Evolutionary conservation across 2,888 invertebrate genomes (phyloP).

Genomic region (Muschampia plurimacula): DNA sequence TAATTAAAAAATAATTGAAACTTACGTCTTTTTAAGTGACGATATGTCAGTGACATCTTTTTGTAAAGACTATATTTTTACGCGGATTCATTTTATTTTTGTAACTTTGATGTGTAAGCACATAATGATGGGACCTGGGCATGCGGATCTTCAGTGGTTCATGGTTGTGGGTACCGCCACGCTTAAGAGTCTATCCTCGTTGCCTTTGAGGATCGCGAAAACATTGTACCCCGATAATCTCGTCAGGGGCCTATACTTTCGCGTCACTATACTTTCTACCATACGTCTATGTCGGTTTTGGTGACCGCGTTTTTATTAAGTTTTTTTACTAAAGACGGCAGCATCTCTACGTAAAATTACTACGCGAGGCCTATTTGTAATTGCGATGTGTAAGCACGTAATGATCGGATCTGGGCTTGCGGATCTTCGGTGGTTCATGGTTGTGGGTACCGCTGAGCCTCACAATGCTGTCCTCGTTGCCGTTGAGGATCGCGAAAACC

Average conservation of each 20-base stretch:
- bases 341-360: too few relatives aligned
- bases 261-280: slow-evolving; percentile 34
- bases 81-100: background rate
- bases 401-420: slow-evolving; percentile 25
- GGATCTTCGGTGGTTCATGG: slow-evolving; percentile 33
- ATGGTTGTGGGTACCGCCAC: slow-evolving; percentile 28
- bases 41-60: too few relatives aligned
- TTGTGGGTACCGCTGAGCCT: slow-evolving; percentile 28
- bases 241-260: slow-evolving; percentile 22
- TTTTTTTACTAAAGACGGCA: too few relatives aligned
- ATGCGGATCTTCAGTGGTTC: slow-evolving; percentile 29
- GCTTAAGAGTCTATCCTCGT: slow-evolving; percentile 27
- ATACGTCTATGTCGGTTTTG: too few relatives aligned
- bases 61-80: too few relatives aligned
- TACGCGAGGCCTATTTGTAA: slow-evolving; percentile 15
- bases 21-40: too few relatives aligned
- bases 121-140: slow-evolving; percentile 26
- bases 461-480: slow-evolving; percentile 28
- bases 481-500: slow-evolving; percentile 31
- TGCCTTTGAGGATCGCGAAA: slow-evolving; percentile 28
- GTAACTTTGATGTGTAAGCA: slow-evolving; percentile 31
- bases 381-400: slow-evolving; percentile 30
- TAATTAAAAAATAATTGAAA: too few relatives aligned
- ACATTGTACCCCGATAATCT: slow-evolving; percentile 41
- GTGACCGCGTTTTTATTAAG: too few relatives aligned